These are phyloP conservation scores for Xestia ashworthii DNA, from an alignment of 2,888 invertebrate genomes.

Conservation along the genomic window DNA sequence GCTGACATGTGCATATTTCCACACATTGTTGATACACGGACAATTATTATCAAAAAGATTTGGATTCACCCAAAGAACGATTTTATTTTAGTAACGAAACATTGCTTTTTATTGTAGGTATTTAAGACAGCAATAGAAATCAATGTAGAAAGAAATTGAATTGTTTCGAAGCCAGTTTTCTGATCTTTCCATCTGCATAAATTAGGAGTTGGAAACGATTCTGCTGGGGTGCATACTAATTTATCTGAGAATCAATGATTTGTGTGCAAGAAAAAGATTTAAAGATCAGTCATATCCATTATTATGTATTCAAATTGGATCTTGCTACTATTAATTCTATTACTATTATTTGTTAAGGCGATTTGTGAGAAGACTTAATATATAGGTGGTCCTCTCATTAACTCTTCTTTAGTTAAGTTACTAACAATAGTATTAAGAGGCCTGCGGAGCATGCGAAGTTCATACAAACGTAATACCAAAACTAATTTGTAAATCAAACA, in stretches of 20 bases:
- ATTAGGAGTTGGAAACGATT: constrained; percentile 44
- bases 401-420: too few species aligned
- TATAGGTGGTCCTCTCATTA: too few species aligned
- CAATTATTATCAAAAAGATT: too few species aligned
- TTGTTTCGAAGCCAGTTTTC: constrained; percentile 38
- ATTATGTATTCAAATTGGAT: neutral
- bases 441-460: too few species aligned
- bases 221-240: constrained; percentile 15
- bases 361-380: too few species aligned
- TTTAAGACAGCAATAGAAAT: constrained; percentile 46
- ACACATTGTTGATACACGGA: too few species aligned
- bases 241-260: constrained; percentile 15
- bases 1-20: too few species aligned
- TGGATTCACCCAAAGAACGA: neutral
- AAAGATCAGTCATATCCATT: neutral
- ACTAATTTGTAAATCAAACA: too few species aligned
- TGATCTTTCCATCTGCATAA: constrained; percentile 65
- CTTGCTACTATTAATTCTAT: neutral
- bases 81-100: constrained; percentile 28
- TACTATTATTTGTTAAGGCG: too few species aligned
- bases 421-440: too few species aligned
- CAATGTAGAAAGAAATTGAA: constrained; percentile 52
- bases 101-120: constrained; percentile 21
- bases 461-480: too few species aligned
- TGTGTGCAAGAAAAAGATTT: constrained; percentile 4